These are phyloP conservation scores for Pagetopsis macropterus DNA, from an alignment of 2,797 vertebrate genomes.

Conservation along the genomic window DNA sequence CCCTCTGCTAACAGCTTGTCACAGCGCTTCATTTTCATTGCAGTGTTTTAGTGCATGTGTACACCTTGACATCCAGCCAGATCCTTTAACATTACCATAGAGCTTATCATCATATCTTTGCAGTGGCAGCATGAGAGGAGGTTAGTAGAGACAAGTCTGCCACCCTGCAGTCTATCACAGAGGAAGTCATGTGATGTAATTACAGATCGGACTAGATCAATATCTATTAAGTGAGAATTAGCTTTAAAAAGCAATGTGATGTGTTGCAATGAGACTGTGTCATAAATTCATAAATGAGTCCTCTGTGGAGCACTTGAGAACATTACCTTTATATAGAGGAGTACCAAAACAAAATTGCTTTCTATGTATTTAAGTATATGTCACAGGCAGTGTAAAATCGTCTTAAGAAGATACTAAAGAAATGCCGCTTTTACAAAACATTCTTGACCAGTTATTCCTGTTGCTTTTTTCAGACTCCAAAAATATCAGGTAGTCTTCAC, in stretches of 20 bases:
- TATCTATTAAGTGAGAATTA: conserved; percentile 52
- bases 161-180: conserved; percentile 16
- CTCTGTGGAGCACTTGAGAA: conserved; percentile 16
- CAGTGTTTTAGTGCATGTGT: conserved; percentile 8
- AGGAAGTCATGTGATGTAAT: conserved; percentile 41
- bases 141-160: conserved; percentile 4
- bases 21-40: conserved; percentile 12
- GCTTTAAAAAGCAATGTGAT: conserved; percentile 51
- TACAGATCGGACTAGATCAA: conserved; percentile 50
- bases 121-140: neutral
- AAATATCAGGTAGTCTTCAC: neutral
- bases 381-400: neutral
- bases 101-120: neutral
- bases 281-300: conserved; percentile 25
- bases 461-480: neutral
- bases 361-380: neutral
- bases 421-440: neutral
- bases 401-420: neutral
- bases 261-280: conserved; percentile 26
- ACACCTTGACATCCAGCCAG: neutral
- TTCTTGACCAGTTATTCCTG: neutral
- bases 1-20: conserved; percentile 15
- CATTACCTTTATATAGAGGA: neutral
- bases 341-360: neutral
- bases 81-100: neutral